Percentiles rank a stretch among this genome's conserved stretches.
Evolutionary conservation across 2,888 invertebrate genomes (phyloP).

Genomic region (Keiferia lycopersicella): DNA sequence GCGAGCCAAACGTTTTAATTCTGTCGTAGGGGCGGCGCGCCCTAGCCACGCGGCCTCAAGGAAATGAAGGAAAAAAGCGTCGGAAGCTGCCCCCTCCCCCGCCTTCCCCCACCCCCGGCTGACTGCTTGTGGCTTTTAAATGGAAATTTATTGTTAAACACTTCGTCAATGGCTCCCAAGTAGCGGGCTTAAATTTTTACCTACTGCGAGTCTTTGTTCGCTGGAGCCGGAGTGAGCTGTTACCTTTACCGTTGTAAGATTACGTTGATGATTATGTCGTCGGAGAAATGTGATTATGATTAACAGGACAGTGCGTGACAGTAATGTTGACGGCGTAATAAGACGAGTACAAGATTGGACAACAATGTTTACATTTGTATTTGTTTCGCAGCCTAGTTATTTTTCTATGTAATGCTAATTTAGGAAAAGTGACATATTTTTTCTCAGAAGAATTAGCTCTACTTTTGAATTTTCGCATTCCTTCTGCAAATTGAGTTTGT

Average conservation of each 20-base stretch:
- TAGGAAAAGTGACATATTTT: too few relatives aligned
- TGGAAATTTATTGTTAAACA: conserved; percentile 81
- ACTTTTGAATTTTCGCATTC: too few relatives aligned
- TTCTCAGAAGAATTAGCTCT: too few relatives aligned
- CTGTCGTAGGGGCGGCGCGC: conserved; percentile 58
- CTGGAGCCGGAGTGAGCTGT: conserved; percentile 9
- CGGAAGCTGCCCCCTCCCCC: conserved; percentile 65
- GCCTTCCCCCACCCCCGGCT: conserved; percentile 38
- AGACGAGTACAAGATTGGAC: neutral
- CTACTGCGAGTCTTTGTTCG: conserved; percentile 37
- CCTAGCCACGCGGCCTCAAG: conserved; percentile 72
- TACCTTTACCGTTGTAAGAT: conserved; percentile 19
- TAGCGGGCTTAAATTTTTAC: conserved; percentile 64
- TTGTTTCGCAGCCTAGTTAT: neutral
- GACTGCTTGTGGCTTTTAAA: conserved; percentile 76
- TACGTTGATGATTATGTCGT: conserved; percentile 16
- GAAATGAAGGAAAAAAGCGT: conserved; percentile 80
- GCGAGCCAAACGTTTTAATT: conserved; percentile 69
- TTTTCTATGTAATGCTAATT: too few relatives aligned
- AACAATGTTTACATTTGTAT: neutral
- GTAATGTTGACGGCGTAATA: neutral
- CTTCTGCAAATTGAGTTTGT: too few relatives aligned
- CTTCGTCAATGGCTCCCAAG: conserved; percentile 71
- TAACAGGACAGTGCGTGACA: conserved; percentile 17
- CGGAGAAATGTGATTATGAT: conserved; percentile 12